Conservation (phyloP, 2,888 invertebrate genomes). For the Lasioglossum calceatum region DNA sequence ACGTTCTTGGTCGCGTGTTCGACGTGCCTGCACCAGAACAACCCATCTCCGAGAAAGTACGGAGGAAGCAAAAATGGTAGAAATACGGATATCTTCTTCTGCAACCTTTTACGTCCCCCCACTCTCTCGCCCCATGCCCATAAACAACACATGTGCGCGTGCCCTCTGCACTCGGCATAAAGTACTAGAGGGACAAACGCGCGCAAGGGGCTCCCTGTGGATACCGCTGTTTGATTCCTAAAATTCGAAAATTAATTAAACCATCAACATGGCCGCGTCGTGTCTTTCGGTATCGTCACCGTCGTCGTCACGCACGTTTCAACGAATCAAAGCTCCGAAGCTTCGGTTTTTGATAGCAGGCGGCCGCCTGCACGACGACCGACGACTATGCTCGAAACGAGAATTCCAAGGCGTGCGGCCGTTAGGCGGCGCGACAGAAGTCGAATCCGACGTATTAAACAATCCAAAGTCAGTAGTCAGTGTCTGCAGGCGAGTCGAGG, state of each 20-base stretch:
- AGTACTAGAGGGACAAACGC: slow-evolving; percentile 3
- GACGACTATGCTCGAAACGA: slow-evolving; percentile 44
- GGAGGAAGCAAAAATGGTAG: no score
- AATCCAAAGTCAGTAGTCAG: slow-evolving; percentile 55
- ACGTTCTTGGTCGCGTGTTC: no score
- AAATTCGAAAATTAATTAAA: not conserved
- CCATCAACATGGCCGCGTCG: not conserved
- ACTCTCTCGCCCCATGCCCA: not conserved
- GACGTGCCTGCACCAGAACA: no score
- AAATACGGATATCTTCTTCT: no score
- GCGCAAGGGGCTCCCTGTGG: not conserved
- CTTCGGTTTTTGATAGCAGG: slow-evolving; percentile 35
- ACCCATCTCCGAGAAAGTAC: no score
- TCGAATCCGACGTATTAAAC: slow-evolving; percentile 52
- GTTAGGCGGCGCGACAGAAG: slow-evolving; percentile 70
- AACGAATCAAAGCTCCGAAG: slow-evolving; percentile 22
- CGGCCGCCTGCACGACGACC: slow-evolving; percentile 22
- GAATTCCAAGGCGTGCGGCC: slow-evolving; percentile 60
- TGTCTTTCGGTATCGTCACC: not conserved
- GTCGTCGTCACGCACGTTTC: not conserved
- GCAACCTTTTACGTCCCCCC: not conserved
- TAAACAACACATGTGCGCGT: not conserved
- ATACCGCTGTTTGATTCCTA: not conserved
- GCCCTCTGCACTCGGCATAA: not conserved
- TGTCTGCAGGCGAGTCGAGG: slow-evolving; percentile 49